Evolutionary conservation across 1,140 invertebrate genomes (phyloP).

Genomic region (Neelides sp.): DNA sequence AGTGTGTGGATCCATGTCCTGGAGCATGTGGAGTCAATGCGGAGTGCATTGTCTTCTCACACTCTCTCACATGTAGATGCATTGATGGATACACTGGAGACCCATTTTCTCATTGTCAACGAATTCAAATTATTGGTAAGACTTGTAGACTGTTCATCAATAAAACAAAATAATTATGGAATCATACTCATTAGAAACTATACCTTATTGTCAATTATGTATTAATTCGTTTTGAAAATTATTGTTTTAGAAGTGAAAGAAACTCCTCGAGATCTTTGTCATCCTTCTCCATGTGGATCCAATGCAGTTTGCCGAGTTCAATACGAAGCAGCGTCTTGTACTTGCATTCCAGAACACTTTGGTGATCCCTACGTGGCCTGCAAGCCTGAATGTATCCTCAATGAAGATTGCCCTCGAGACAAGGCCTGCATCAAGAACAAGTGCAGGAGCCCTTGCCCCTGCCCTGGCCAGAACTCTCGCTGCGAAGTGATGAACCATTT

Average conservation of each 20-base stretch:
- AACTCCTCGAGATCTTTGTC: conserved; percentile 31
- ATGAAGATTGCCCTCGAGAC: conserved; percentile 55
- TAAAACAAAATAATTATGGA: conserved; percentile 34
- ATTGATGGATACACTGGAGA: conserved; percentile 66
- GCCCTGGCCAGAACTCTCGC: conserved; percentile 49
- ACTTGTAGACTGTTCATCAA: conserved; percentile 38
- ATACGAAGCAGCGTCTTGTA: conserved; percentile 45
- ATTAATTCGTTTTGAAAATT: no score
- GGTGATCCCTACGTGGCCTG: conserved; percentile 65
- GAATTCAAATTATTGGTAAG: conserved; percentile 34
- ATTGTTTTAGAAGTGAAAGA: no score
- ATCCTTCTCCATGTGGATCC: conserved; percentile 35
- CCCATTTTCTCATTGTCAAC: conserved; percentile 49
- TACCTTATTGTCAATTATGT: conserved; percentile 31
- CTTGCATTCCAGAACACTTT: conserved; percentile 49
- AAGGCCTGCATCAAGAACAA: conserved; percentile 51
- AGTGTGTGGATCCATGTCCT: conserved; percentile 42
- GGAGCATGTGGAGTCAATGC: conserved; percentile 30
- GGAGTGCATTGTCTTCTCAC: conserved; percentile 35
- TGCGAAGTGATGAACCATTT: conserved; percentile 47
- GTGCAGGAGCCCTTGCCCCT: conserved; percentile 53
- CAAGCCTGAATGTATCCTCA: conserved; percentile 53
- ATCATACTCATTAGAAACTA: conserved; percentile 34
- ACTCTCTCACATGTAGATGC: conserved; percentile 57
- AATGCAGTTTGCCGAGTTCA: conserved; percentile 43